phyloP scores from a whole-genome alignment of 92 coral and sea anemone genomes.

The Epizoanthus rinbou region DNA sequence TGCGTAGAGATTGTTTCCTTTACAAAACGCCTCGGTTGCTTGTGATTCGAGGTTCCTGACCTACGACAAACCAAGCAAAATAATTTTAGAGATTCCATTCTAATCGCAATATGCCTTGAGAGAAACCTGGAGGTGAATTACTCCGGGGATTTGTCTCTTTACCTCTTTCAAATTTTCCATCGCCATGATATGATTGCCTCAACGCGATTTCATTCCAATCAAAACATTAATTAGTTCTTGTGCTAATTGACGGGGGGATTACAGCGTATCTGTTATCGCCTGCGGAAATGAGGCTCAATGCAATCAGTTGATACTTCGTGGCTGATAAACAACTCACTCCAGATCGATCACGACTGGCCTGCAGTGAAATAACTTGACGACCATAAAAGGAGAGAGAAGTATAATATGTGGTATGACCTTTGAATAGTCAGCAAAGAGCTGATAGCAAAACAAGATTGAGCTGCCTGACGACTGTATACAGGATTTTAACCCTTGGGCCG shows the following conservation, averaged over 20 bases:
- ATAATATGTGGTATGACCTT: too few relatives aligned
- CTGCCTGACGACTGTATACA: too few relatives aligned
- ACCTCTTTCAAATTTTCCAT: conserved; percentile 26
- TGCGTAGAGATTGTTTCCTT: conserved; percentile 38
- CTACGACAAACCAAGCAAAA: background rate
- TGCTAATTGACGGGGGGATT: conserved; percentile 29
- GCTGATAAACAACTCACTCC: conserved; percentile 33
- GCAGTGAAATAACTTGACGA: background rate
- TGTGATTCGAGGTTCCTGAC: conserved; percentile 24
- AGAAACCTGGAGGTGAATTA: too few relatives aligned
- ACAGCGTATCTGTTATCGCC: conserved; percentile 40
- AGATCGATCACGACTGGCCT: background rate
- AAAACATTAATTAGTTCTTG: conserved; percentile 31
- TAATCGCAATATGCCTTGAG: background rate
- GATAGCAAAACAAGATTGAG: too few relatives aligned
- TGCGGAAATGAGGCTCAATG: conserved; percentile 25
- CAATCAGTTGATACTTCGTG: conserved; percentile 27
- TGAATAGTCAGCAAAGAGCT: too few relatives aligned
- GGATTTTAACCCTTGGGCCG: too few relatives aligned
- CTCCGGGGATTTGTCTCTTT: background rate
- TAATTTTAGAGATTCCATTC: background rate
- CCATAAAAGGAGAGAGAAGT: too few relatives aligned
- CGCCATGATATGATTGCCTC: conserved; percentile 5
- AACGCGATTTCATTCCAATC: conserved; percentile 4
- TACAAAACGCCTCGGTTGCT: conserved; percentile 40